Evolutionary conservation across 2,113 vertebrate species (phyloP), one percentile per base, ranked within the genome.

Genomic region (Anarrhichthys ocellatus): DNA sequence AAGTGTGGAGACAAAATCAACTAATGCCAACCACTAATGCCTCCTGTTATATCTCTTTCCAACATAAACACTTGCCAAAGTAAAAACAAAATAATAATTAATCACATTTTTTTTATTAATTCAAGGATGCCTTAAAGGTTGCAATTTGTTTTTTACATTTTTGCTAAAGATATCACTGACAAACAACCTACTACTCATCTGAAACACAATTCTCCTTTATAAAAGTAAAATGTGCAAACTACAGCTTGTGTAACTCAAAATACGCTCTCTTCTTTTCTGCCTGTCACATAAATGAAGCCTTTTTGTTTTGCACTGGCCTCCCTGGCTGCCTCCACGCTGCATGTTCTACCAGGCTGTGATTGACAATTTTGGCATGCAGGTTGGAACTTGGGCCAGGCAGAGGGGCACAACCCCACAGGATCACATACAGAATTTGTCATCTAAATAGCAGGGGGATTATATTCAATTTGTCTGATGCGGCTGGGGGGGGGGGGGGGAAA

Each of bases 371-470:
- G 93, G 91, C 91, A 89, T 69, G 76, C 48, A 62, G 78, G 76
- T 88, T 86, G 85, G 78, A 91, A 73, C 78, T 32, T 6, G 76
- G 68, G 81, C 88, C 90, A 93, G 84, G 88, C 75, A 74, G 48
- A 24, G 82, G 54, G 78, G 78, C 89, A 88, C 81, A 91, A 89
- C 90, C 90, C 81, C 77, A 64, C 40, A 69, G 80, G 85, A 92
- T 94, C 89, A 80, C 82, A 88, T 87, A 76, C 81, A 90, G 87
- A 89, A 92, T 92, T 90, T 94, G 92, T 93, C 92, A 93, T 93
- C 85, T 89, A 89, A 94, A 93, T 93, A 94, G 86, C 68, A 81
- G 73, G 73, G 76, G 88, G 90, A 91, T 93, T 94, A 90, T 68
- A 86, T 93, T 92, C 89, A 88, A 94, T 94, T 94, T 93, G 87